A percentile compares a stretch with the other conserved stretches of the same genome.
phyloP scores from a whole-genome alignment of 1,140 invertebrate genomes.

The Lepeophtheirus salmonis region DNA sequence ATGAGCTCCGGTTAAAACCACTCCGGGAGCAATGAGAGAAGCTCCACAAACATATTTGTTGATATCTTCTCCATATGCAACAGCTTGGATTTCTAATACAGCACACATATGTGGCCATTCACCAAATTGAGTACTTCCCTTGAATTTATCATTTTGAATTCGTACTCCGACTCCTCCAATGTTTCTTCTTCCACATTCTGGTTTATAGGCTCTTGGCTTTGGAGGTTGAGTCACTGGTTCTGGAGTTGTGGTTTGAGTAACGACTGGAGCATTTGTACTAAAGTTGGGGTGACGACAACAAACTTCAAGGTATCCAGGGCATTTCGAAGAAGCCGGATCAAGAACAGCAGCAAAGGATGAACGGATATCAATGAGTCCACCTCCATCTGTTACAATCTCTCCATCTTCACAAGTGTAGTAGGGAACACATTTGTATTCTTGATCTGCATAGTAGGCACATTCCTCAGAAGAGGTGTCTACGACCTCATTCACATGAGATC shows the following conservation, averaged over 20 bases:
- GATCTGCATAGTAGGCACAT: constrained; percentile 1
- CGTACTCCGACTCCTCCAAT: constrained; percentile 44
- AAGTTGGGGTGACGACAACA: constrained; percentile 25
- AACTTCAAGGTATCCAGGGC: constrained; percentile 25
- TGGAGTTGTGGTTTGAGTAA: constrained; percentile 20
- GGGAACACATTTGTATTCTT: constrained; percentile 26
- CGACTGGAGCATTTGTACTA: constrained; percentile 5
- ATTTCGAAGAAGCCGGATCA: constrained; percentile 20
- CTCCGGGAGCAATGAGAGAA: constrained; percentile 31
- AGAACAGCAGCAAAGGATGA: constrained; percentile 20
- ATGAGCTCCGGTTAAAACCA: constrained; percentile 36
- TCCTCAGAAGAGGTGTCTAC: background rate
- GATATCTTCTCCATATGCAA: constrained; percentile 20
- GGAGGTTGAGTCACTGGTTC: constrained; percentile 20
- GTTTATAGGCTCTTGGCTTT: constrained; percentile 23
- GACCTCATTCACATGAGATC: too few relatives aligned
- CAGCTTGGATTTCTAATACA: constrained; percentile 21
- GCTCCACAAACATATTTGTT: constrained; percentile 30
- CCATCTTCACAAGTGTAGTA: constrained; percentile 49
- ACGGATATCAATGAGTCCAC: constrained; percentile 54
- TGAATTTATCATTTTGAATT: constrained; percentile 31
- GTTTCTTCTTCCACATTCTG: constrained; percentile 47
- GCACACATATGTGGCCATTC: constrained; percentile 28
- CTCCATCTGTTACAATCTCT: constrained; percentile 44
- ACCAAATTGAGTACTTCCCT: constrained; percentile 24